Base-by-base conservation (phyloP, 2,888 invertebrate genomes). In the Pammene fasciana region DNA sequence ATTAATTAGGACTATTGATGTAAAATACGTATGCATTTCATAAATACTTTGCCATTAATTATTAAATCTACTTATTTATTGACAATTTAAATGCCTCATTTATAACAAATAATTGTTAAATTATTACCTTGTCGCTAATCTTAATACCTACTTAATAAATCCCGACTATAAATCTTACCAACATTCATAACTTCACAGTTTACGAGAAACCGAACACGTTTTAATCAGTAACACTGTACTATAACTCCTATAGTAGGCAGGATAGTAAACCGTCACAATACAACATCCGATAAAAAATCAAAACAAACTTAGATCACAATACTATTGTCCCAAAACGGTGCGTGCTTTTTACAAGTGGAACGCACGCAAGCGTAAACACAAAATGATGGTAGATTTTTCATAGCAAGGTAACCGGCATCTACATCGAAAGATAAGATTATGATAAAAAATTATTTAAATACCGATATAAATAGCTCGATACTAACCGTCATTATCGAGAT, bases 401-500 rank as follows among this genome's bases (percentile, higher is more conserved):
- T 72, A 66, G 75, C 73, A 72, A 71, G 74, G 73, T 74, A 71
- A 77, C 77, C 77, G 78, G 79, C 79, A 78, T 75, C 79, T 78
- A 80, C n/a, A n/a, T n/a, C n/a, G n/a, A n/a, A 73, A 78, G 89
- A 90, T 90, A 87, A 90, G 89, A 88, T 43, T 89, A 89, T 74
- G 75, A 70, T 60, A 72, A 72, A 70, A 46, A 62, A 76, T 78
- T 79, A 80, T 81, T 80, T 76, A 80, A 78, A 76, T 78, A 81
- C 79, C 77, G 76, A 72, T 72, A 72, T 74, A 72, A 65, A 65
- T 70, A 45, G 10, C 9, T 36, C 75, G 52, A 60, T 80, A 85
- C 88, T 81, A 84, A 89, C 90, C 89, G 76, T 82, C 77, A 79
- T 86, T 86, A 76, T 82, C 81, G 72, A 82, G 76, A 76, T 81